Percentiles rank a stretch among this genome's conserved stretches.
phyloP scores from a whole-genome alignment of 35 echinoderm and acorn worm species.

The Strongylocentrotus purpuratus region DNA sequence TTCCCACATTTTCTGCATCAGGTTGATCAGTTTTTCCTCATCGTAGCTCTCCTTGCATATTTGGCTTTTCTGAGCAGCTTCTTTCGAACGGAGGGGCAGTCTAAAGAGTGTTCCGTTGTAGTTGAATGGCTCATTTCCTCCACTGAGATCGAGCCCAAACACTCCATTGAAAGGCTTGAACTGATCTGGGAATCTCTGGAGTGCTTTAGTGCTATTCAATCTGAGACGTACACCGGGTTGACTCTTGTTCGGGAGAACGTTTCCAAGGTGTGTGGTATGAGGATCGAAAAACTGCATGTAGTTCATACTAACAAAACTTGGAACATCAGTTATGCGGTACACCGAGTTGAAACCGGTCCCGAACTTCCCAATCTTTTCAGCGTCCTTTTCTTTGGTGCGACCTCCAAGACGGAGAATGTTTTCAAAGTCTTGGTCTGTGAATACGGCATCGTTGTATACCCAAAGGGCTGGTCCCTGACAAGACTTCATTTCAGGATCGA shows the following conservation, averaged over 20 bases:
- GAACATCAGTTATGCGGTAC: constrained; percentile 92
- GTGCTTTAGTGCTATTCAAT: constrained; percentile 17
- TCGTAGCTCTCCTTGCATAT: constrained; percentile 53
- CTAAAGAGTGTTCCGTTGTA: constrained; percentile 81
- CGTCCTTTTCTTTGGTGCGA: constrained; percentile 68
- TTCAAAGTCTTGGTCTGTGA: constrained; percentile 69
- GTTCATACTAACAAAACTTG: constrained; percentile 74
- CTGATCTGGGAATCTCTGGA: constrained; percentile 37
- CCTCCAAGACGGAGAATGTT: constrained; percentile 81
- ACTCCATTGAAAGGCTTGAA: constrained; percentile 58
- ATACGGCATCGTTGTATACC: constrained; percentile 85
- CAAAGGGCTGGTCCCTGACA: constrained; percentile 92
- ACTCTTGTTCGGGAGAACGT: not conserved
- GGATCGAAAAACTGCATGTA: constrained; percentile 78
- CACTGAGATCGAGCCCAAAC: constrained; percentile 66
- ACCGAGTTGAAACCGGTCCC: constrained; percentile 97
- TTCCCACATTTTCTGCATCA: constrained; percentile 45
- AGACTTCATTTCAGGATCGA: constrained; percentile 69
- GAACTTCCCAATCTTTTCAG: constrained; percentile 88
- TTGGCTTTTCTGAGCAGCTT: constrained; percentile 46
- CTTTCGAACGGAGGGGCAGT: constrained; percentile 69
- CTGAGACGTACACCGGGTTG: constrained; percentile 55
- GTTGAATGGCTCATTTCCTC: not conserved
- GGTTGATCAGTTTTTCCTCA: constrained; percentile 39
- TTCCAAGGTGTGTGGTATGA: constrained; percentile 66